These are phyloP conservation scores for Otolemur crassicaudatus DNA, from an alignment of 2,797 vertebrate genomes.

Conservation along the genomic window DNA sequence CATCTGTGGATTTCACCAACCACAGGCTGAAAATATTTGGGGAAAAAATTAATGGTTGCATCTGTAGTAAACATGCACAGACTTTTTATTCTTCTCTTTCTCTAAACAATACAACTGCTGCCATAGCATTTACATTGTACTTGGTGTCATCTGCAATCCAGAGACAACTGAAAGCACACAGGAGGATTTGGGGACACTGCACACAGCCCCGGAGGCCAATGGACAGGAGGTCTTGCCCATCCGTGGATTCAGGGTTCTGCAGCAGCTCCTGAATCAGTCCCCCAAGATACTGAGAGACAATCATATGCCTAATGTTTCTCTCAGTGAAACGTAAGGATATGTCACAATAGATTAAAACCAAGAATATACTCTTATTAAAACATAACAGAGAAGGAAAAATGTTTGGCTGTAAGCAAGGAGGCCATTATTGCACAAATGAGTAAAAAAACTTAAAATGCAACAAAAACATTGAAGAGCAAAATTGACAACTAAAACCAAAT, in stretches of 20 bases:
- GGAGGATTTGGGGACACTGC: not conserved
- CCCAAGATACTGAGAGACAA: not conserved
- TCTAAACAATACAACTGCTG: not conserved
- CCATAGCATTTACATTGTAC: not conserved
- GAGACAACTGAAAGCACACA: not conserved
- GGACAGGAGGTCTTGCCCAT: not conserved
- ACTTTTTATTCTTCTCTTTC: not conserved
- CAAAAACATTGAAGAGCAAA: not conserved
- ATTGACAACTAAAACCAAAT: too few species aligned
- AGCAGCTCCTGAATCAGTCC: not conserved
- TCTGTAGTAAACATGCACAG: not conserved
- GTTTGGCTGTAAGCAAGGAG: too few species aligned
- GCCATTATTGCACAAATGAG: rapidly evolving
- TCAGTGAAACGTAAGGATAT: not conserved
- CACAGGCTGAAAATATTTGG: not conserved
- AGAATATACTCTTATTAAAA: not conserved
- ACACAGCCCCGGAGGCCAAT: not conserved
- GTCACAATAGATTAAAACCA: not conserved
- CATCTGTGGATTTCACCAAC: not conserved
- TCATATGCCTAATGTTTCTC: too few species aligned
- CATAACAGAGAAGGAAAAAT: not conserved
- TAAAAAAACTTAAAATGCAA: not conserved
- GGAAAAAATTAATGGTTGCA: not conserved
- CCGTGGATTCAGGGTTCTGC: not conserved
- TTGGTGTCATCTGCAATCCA: not conserved